phyloP scores from a whole-genome alignment of 2,888 invertebrate genomes.

The Drosophila austrosaltans region DNA sequence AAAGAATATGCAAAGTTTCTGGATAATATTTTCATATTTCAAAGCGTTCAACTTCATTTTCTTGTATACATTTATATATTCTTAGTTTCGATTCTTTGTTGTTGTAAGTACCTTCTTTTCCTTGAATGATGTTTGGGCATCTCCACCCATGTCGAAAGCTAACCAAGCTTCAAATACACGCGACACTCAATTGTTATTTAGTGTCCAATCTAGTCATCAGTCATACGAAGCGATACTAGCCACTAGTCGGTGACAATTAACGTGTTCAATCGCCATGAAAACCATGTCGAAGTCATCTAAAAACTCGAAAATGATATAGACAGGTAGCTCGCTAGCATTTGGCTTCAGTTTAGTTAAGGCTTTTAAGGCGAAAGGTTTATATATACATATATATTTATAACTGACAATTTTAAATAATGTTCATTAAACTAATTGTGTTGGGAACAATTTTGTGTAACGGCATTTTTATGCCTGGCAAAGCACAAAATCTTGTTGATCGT shows the following conservation, averaged over 20 bases:
- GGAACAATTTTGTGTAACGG: slow-evolving; percentile 49
- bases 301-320: slow-evolving; percentile 41
- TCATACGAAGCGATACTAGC: slow-evolving; percentile 47
- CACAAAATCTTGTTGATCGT: slow-evolving; percentile 77
- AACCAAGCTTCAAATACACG: slow-evolving; percentile 71
- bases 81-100: not conserved
- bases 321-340: slow-evolving; percentile 29
- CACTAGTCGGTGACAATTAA: slow-evolving; percentile 74
- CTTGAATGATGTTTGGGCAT: slow-evolving; percentile 19
- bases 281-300: slow-evolving; percentile 78
- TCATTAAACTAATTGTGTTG: slow-evolving; percentile 49
- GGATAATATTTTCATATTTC: no score
- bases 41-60: not conserved
- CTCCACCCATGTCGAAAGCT: slow-evolving; percentile 60
- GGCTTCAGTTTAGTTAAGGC: slow-evolving; percentile 53
- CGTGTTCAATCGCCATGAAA: slow-evolving; percentile 82
- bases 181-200: slow-evolving; percentile 72
- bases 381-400: not conserved
- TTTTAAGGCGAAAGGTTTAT: slow-evolving; percentile 45
- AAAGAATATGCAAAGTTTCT: no score
- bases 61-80: not conserved
- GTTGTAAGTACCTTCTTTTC: slow-evolving; percentile 20
- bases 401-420: slow-evolving; percentile 37
- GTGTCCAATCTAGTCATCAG: slow-evolving; percentile 54
- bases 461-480: slow-evolving; percentile 66